Evolutionary conservation across 2,888 invertebrate genomes (phyloP).

Genomic region (Melanargia galathea): DNA sequence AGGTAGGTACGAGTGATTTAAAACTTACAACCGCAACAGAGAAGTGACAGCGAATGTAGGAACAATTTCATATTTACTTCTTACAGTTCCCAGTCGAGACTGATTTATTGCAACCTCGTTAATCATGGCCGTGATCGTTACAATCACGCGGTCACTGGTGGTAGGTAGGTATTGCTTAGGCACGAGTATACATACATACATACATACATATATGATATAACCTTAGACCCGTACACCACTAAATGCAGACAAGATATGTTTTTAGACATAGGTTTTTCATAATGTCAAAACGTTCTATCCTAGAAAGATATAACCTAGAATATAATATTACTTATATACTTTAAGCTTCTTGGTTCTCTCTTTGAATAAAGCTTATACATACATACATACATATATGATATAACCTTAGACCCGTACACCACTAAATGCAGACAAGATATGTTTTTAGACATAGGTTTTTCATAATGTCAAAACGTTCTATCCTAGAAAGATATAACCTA

Average conservation of each 20-base stretch:
- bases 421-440: conserved; percentile 13
- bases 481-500: too few relatives aligned
- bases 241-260: conserved; percentile 1
- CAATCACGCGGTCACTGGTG: conserved; percentile 39
- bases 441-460: too few relatives aligned
- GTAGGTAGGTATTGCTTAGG: conserved; percentile 13
- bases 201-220: background rate
- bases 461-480: too few relatives aligned
- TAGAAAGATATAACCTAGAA: too few relatives aligned
- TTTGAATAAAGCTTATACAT: too few relatives aligned
- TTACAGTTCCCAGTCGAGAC: conserved; percentile 57
- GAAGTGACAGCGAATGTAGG: conserved; percentile 45
- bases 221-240: conserved; percentile 13
- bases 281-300: too few relatives aligned
- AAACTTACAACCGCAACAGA: conserved; percentile 49
- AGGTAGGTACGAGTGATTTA: conserved; percentile 2
- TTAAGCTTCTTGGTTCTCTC: too few relatives aligned
- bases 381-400: too few relatives aligned
- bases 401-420: conserved; percentile 7
- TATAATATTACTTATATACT: too few relatives aligned
- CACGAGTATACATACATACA: too few relatives aligned
- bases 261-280: too few relatives aligned
- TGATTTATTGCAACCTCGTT: conserved; percentile 64
- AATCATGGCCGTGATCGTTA: conserved; percentile 55
- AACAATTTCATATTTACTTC: conserved; percentile 50